Percentiles rank a stretch among this genome's conserved stretches.
phyloP scores from a whole-genome alignment of 2,888 invertebrate genomes.

The Fragum sueziense region DNA sequence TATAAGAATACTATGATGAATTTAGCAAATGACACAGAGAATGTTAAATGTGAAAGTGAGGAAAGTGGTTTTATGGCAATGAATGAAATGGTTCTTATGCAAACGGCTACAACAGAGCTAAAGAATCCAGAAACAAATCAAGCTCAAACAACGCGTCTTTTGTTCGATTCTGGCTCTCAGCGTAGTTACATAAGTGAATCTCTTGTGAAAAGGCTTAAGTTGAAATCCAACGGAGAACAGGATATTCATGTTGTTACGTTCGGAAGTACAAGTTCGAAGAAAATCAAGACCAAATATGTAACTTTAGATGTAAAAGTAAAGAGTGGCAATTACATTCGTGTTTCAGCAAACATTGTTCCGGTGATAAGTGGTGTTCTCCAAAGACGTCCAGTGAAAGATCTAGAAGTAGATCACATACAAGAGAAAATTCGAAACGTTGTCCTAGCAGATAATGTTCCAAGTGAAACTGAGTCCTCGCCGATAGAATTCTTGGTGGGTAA shows the following conservation, averaged over 20 bases:
- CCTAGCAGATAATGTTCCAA: constrained; percentile 24
- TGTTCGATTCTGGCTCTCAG: constrained; percentile 33
- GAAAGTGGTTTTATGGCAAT: constrained; percentile 34
- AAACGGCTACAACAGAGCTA: constrained; percentile 26
- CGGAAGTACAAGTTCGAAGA: neutral
- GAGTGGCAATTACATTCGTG: constrained; percentile 9
- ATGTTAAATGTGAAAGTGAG: neutral
- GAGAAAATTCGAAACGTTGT: constrained; percentile 11
- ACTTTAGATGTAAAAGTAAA: constrained; percentile 18
- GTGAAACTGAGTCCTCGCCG: constrained; percentile 12
- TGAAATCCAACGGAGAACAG: constrained; percentile 15
- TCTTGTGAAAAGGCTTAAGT: constrained; percentile 8
- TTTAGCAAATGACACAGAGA: neutral
- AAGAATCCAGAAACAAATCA: constrained; percentile 7
- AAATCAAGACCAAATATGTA: constrained; percentile 17
- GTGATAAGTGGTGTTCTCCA: constrained; percentile 32
- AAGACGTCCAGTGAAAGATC: constrained; percentile 7
- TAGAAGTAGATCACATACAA: neutral
- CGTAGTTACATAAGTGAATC: constrained; percentile 29
- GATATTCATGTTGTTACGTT: constrained; percentile 32
- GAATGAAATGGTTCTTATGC: constrained; percentile 34
- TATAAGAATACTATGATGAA: neutral
- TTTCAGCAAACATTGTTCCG: constrained; percentile 33
- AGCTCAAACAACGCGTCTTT: neutral
- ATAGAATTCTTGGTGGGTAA: constrained; percentile 25